Evolutionary conservation across 1,140 invertebrate species (phyloP).

Genomic region (Piezodorus guildinii): DNA sequence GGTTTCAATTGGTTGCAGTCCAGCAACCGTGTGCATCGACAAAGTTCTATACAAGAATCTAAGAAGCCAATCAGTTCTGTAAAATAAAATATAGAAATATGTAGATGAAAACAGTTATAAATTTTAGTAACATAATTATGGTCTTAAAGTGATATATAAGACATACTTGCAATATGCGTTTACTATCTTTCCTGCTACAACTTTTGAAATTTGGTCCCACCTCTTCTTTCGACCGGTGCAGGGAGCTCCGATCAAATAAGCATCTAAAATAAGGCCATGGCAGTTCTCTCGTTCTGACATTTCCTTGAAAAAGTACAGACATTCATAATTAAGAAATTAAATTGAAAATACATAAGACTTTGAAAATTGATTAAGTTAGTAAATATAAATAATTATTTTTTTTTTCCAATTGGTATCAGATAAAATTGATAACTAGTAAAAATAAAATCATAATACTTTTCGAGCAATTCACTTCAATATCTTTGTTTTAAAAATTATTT

Average conservation of each 20-base stretch:
- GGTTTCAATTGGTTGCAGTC: slow-evolving; percentile 45
- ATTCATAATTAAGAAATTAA: no score
- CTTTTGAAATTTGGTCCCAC: slow-evolving; percentile 43
- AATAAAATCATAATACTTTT: no score
- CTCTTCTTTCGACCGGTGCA: slow-evolving; percentile 41
- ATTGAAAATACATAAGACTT: no score
- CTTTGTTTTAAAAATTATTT: no score
- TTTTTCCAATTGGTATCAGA: no score
- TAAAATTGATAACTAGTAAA: no score
- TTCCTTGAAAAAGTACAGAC: slow-evolving; percentile 33
- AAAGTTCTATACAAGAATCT: slow-evolving; percentile 54
- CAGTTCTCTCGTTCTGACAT: slow-evolving; percentile 40
- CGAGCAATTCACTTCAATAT: no score
- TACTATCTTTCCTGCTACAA: slow-evolving; percentile 51
- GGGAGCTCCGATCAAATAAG: slow-evolving; percentile 55
- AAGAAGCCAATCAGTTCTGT: slow-evolving; percentile 51
- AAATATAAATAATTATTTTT: no score
- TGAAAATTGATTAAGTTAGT: no score
- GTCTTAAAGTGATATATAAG: not conserved
- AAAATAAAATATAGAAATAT: slow-evolving; percentile 26
- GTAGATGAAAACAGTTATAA: not conserved
- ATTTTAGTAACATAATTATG: not conserved
- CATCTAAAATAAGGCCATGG: slow-evolving; percentile 59
- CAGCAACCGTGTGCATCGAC: slow-evolving; percentile 46
- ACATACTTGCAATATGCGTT: slow-evolving; percentile 52